Conservation (phyloP, 1,140 invertebrate genomes). For the Pachyrhynchus sulphureomaculatus region DNA sequence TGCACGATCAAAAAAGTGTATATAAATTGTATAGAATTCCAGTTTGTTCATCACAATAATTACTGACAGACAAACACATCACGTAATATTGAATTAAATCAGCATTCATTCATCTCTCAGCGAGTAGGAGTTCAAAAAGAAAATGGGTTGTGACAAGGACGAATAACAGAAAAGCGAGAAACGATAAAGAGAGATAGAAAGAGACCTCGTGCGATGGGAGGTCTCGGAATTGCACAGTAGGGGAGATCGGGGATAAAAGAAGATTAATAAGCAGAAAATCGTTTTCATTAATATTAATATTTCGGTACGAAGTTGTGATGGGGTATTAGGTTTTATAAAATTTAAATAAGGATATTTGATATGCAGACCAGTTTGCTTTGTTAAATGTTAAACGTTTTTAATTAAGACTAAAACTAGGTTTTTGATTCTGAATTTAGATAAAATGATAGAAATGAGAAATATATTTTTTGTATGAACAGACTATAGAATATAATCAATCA, state of each 20-base stretch:
- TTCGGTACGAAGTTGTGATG: slow-evolving; percentile 9
- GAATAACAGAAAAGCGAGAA: slow-evolving; percentile 20
- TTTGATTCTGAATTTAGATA: too few species aligned
- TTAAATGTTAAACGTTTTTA: too few species aligned
- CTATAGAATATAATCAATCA: too few species aligned
- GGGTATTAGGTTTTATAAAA: slow-evolving; percentile 26
- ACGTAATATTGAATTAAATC: slow-evolving; percentile 29
- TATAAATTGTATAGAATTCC: too few species aligned
- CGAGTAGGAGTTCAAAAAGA: slow-evolving; percentile 21
- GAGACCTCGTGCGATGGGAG: slow-evolving; percentile 20
- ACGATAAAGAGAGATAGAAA: slow-evolving; percentile 15
- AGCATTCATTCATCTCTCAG: slow-evolving; percentile 22
- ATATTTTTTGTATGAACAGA: too few species aligned
- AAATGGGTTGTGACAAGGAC: slow-evolving; percentile 27
- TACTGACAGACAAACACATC: slow-evolving; percentile 17
- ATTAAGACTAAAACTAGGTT: too few species aligned
- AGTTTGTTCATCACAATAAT: background rate
- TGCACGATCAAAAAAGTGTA: too few species aligned
- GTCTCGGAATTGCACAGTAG: slow-evolving; percentile 28
- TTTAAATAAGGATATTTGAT: slow-evolving; percentile 18
- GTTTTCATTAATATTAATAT: slow-evolving; percentile 32
- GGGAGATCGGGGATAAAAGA: slow-evolving; percentile 27
- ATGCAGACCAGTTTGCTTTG: background rate
- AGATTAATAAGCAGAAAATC: slow-evolving; percentile 32
- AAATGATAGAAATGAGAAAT: too few species aligned